Base-by-base conservation (phyloP, 2,888 invertebrate genomes). In the Eristalis pertinax region DNA sequence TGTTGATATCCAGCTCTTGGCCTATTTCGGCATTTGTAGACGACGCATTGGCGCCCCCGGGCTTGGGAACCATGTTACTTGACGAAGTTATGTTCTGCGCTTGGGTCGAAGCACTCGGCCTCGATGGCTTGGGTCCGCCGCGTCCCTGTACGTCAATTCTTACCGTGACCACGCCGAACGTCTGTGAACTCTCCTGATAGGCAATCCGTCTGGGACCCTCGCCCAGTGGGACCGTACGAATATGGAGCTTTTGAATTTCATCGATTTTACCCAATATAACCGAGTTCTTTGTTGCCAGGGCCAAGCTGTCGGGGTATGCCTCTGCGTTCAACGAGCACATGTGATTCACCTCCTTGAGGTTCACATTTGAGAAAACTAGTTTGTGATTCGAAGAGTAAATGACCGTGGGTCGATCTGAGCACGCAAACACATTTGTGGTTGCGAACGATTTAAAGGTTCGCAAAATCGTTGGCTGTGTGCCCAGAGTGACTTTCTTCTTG, bases 311-410 rank as follows among this genome's bases (percentile, higher is more conserved):
- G 0, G 98, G 97, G 93, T 99, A 99, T 0, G 98, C 97, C 91
- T 97, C 96, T 0, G 99, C 97, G 93, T 99, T 98, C 24, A 99
- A 94, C 0, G 98, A 98, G 93, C 99, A 99, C 98, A 99, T 99
- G 91, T 99, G 98, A 91, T 98, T 98, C 0, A 99, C 98, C 92
- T 98, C 98, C 91, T 97, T 97, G 73, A 98, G 94, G 92, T 98
- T 99, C 1, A 99, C 99, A 93, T 99, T 99, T n/a, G 99, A 99
- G 93, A 99, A 99, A 3, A 99, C 99, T 41, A 99, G 95, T 93
- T 99, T 99, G 92, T 99, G 98, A 94, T 99, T 99, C n/a, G 98
- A 98, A 5, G 99, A 99, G 94, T 99, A 99, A 89, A 99, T 99
- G 15, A 99, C 99, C 0, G 99, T 99, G 0, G 99, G 99, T 69